Base-by-base conservation (phyloP, 92 coral and sea anemone species). In the Anthopleura xanthogrammica region DNA sequence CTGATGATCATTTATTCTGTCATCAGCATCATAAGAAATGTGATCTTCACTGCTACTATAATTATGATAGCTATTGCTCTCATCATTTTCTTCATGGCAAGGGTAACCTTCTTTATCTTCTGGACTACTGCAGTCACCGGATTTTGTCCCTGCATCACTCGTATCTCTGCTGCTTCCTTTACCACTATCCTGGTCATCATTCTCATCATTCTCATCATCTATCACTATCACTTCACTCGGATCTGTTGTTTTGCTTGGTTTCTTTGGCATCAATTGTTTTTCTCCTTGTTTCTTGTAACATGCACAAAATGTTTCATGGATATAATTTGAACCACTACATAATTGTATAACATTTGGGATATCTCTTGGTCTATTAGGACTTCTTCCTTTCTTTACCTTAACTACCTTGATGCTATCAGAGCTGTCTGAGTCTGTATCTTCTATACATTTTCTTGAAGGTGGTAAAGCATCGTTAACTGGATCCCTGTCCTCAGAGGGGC, bases 391-490 rank as follows among this genome's bases (percentile, higher is more conserved):
- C 50, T 16, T 39, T 8, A 77, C 81, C 4, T 79, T 79, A 22
- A 78, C 83, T 3, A 64, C 76, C 80, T 79, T 48, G 16, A 87
- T 62, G 17, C 76, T 64, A 36, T 68, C 76, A 8, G 80, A 70
- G 29, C 90, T 79, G 60, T 87, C 87, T 1, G 78, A 65, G 65
- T 79, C 88, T 68, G 88, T n/a, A 14, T 85, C 78, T 40, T 36
- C 60, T 10, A 52, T 1, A 7, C 46, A 39, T 13, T 13, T 43
- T 10, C 39, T 40, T 39, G 36, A 14, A 75, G 78, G 7, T 22
- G 78, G 1, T 72, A 36, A 42, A 50, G 13, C 39, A 43, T 13
- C 13, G 0, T 68, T 5, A 13, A 12, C 36, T 24, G 29, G 11
- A 24, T 68, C 74, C 11, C 13, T 68, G 46, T 29, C 41, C 42